phyloP scores from a whole-genome alignment of 2,113 vertebrate genomes.

The Lucifuga dentata region DNA sequence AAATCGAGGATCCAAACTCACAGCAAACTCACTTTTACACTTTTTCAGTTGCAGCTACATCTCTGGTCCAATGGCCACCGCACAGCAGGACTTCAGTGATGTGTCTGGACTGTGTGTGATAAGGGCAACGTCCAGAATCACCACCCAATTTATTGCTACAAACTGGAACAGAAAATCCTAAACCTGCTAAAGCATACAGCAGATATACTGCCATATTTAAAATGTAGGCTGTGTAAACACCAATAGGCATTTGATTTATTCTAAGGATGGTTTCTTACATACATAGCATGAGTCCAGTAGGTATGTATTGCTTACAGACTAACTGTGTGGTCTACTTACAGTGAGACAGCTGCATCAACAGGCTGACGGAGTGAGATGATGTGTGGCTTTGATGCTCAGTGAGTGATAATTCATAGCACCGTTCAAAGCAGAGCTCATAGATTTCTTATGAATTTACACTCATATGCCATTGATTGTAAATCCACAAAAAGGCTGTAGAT shows the following conservation, averaged over 20 bases:
- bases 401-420: not conserved
- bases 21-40: not conserved
- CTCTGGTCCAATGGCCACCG: slow-evolving; percentile 53
- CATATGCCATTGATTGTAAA: slow-evolving; percentile 46
- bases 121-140: slow-evolving; percentile 53
- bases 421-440: slow-evolving; percentile 6
- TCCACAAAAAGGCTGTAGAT: slow-evolving; percentile 16
- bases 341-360: slow-evolving; percentile 41
- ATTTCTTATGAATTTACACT: slow-evolving; percentile 21
- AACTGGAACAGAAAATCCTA: not conserved
- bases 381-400: too few relatives aligned
- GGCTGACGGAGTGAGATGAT: slow-evolving; percentile 1
- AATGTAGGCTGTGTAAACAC: slow-evolving; percentile 5
- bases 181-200: not conserved
- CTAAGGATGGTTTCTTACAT: not conserved
- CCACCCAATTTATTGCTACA: slow-evolving; percentile 41
- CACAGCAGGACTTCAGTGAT: slow-evolving; percentile 43
- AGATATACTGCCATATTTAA: slow-evolving; percentile 1
- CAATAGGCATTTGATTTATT: not conserved
- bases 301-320: slow-evolving; percentile 3
- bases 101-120: slow-evolving; percentile 45
- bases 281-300: slow-evolving; percentile 5
- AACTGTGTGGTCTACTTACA: slow-evolving; percentile 7
- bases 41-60: slow-evolving; percentile 4
- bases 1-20: not conserved